Conservation (phyloP, 2,113 vertebrate genomes). For the Vulpes ferrilata region DNA sequence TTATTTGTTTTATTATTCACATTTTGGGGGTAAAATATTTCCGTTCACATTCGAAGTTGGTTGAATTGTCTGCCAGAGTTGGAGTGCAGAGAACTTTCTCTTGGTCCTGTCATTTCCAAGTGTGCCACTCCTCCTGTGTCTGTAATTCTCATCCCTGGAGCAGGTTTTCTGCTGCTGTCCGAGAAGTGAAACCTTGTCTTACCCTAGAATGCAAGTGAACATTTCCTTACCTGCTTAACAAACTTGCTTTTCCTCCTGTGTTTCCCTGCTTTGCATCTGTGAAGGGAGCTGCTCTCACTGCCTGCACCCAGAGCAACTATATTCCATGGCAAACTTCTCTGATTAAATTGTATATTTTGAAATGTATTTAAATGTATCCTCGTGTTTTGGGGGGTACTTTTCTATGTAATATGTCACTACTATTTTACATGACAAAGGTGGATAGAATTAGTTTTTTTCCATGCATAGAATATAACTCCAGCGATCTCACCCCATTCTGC, state of each 20-base stretch:
- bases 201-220: conserved; percentile 5
- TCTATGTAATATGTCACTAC: conserved; percentile 27
- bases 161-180: background rate
- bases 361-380: conserved; percentile 41
- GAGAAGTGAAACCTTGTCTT: conserved; percentile 36
- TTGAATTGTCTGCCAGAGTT: conserved; percentile 54
- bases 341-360: background rate
- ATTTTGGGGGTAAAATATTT: conserved; percentile 81
- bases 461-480: conserved; percentile 5
- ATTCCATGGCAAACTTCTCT: background rate
- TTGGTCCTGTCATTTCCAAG: conserved; percentile 10
- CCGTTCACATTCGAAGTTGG: conserved; percentile 59
- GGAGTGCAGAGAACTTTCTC: conserved; percentile 58
- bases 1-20: conserved; percentile 85
- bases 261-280: background rate
- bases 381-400: background rate
- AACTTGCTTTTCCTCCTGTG: background rate
- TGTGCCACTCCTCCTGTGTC: background rate
- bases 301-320: background rate
- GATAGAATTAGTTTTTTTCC: background rate
- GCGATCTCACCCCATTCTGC: background rate
- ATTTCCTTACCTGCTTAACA: background rate
- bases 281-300: background rate
- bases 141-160: background rate
- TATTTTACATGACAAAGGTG: conserved; percentile 14